phyloP scores from a whole-genome alignment of 2,888 invertebrate genomes.

The Synergus gifuensis region DNA sequence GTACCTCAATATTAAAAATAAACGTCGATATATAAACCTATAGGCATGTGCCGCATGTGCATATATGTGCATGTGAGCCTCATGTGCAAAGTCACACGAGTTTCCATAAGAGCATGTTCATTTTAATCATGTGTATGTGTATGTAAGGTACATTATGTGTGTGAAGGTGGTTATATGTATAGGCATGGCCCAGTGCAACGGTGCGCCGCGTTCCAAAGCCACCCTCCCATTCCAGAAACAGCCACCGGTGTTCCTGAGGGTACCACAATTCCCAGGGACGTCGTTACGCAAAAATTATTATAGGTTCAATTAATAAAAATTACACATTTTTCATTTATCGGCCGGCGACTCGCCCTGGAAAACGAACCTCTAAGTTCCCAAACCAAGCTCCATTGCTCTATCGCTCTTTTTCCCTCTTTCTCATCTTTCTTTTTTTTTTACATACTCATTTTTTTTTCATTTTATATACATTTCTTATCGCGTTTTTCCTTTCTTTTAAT shows the following conservation, averaged over 20 bases:
- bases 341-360: conserved; percentile 16
- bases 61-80: background rate
- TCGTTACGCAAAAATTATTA: conserved; percentile 69
- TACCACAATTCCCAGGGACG: conserved; percentile 30
- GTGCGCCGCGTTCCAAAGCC: conserved; percentile 30
- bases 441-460: conserved; percentile 19
- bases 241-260: conserved; percentile 35
- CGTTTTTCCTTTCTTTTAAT: conserved; percentile 17
- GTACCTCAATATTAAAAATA: conserved; percentile 29
- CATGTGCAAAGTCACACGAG: conserved; percentile 22
- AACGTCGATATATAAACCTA: background rate
- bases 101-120: conserved; percentile 11
- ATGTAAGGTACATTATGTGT: conserved; percentile 4
- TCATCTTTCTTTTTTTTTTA: too few relatives aligned
- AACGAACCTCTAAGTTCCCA: conserved; percentile 35
- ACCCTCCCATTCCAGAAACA: conserved; percentile 32
- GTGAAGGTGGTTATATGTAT: conserved; percentile 21
- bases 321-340: conserved; percentile 74
- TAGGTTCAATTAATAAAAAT: conserved; percentile 75
- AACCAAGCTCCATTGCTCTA: background rate
- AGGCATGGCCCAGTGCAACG: conserved; percentile 28
- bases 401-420: background rate
- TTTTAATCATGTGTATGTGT: background rate
- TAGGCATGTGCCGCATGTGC: background rate
- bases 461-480: background rate